These are phyloP conservation scores for Drosophila navojoa DNA, from an alignment of 1,140 invertebrate genomes.

Conservation along the genomic window DNA sequence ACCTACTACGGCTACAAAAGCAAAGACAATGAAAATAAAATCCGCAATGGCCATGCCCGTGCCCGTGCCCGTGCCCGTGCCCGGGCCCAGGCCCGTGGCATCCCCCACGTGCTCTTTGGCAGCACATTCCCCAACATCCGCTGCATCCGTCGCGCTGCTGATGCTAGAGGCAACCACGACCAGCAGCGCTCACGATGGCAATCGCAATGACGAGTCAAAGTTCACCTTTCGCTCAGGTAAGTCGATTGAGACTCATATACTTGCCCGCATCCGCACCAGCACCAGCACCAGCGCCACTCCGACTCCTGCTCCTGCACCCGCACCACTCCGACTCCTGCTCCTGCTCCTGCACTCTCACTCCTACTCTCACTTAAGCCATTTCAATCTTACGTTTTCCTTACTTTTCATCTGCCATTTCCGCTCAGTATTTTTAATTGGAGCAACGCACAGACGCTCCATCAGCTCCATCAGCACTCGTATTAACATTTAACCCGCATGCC, in stretches of 20 bases:
- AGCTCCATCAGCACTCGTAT: constrained; percentile 22
- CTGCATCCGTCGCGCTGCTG: constrained; percentile 59
- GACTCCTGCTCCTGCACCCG: not conserved
- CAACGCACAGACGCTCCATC: constrained; percentile 24
- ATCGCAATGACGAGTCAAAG: constrained; percentile 73
- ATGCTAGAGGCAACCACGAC: constrained; percentile 50
- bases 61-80: constrained; percentile 1
- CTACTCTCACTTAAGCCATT: constrained; percentile 11
- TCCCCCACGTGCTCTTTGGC: constrained; percentile 1
- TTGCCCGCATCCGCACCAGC: not conserved
- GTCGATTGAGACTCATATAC: constrained; percentile 27
- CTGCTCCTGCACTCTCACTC: constrained; percentile 8
- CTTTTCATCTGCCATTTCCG: constrained; percentile 59
- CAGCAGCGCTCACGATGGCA: constrained; percentile 61
- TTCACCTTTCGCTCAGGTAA: constrained; percentile 64
- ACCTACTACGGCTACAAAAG: constrained; percentile 14
- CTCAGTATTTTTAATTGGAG: constrained; percentile 71
- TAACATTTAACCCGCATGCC: constrained; percentile 59
- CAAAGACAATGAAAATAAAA: constrained; percentile 45
- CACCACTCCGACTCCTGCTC: too few relatives aligned
- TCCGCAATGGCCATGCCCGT: constrained; percentile 9
- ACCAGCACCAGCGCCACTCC: constrained; percentile 5
- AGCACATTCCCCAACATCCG: constrained; percentile 54
- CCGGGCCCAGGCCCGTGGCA: constrained; percentile 3
- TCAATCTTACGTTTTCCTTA: constrained; percentile 23